Conservation (phyloP, 2,797 vertebrate genomes). For the Fundulus diaphanus region DNA sequence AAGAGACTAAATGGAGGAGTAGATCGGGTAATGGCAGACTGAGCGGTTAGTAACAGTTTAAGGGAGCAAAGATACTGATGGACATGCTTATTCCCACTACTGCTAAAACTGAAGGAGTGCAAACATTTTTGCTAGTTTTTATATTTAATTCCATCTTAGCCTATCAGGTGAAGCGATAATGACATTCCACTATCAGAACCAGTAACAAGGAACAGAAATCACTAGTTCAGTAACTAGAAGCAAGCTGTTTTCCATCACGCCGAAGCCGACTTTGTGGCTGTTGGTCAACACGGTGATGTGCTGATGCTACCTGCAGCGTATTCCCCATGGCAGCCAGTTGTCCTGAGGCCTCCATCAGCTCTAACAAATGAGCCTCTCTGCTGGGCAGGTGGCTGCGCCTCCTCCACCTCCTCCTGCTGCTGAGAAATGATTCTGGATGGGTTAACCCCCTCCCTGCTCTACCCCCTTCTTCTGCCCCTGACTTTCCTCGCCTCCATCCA, state of each 20-base stretch:
- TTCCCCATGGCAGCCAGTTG: conserved; percentile 38
- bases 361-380: conserved; percentile 66
- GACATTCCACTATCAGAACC: neutral
- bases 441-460: conserved; percentile 62
- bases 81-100: neutral
- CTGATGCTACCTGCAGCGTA: conserved; percentile 30
- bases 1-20: conserved; percentile 7
- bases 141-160: neutral
- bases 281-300: conserved; percentile 48
- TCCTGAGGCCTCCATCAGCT: conserved; percentile 60
- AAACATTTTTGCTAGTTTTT: neutral
- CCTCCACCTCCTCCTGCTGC: conserved; percentile 46
- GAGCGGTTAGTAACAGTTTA: neutral
- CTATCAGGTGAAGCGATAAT: neutral
- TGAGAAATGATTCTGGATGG: conserved; percentile 69
- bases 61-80: neutral
- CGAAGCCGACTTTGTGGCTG: conserved; percentile 29
- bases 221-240: neutral
- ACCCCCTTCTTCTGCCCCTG: conserved; percentile 39
- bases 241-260: neutral
- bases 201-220: neutral
- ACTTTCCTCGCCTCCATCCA: conserved; percentile 35
- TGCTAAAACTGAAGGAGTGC: neutral
- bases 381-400: conserved; percentile 58
- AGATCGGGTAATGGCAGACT: neutral